These are phyloP conservation scores for Listronotus oregonensis DNA, from an alignment of 1,140 invertebrate species.

Conservation along the genomic window DNA sequence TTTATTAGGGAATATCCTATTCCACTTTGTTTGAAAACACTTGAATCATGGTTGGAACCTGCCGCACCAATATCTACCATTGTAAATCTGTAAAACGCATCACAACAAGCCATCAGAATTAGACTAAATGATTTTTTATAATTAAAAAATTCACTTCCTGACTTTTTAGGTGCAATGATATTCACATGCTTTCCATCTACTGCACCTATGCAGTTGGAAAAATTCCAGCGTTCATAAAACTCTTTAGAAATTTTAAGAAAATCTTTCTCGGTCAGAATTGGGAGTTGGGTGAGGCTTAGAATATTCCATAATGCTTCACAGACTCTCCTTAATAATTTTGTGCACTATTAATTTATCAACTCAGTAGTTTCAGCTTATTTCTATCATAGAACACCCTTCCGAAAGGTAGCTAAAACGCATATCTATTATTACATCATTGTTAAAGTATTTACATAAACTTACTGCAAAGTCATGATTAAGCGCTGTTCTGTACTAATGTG, in stretches of 20 bases:
- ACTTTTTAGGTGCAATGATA: too few species aligned
- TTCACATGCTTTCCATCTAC: too few species aligned
- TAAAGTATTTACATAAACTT: too few species aligned
- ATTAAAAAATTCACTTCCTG: not conserved
- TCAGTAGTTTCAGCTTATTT: not conserved
- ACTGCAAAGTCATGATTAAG: too few species aligned
- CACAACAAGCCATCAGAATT: not conserved
- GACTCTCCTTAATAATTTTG: not conserved
- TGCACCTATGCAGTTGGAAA: not conserved
- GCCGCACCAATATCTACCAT: not conserved
- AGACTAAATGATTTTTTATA: not conserved
- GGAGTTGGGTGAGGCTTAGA: not conserved
- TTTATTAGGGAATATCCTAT: too few species aligned
- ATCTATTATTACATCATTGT: too few species aligned
- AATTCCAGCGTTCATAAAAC: not conserved
- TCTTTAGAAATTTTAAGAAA: not conserved
- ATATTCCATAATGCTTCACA: not conserved
- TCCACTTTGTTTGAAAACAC: too few species aligned
- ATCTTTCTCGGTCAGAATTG: not conserved
- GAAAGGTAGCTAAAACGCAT: not conserved
- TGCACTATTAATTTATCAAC: not conserved
- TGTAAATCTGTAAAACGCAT: not conserved
- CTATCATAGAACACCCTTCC: not conserved
- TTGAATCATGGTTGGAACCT: not conserved
- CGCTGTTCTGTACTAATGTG: too few species aligned